Percentiles rank a stretch among this genome's conserved stretches.
These are phyloP conservation scores for Pteromalus puparum DNA, from an alignment of 1,140 invertebrate species.

Conservation along the genomic window DNA sequence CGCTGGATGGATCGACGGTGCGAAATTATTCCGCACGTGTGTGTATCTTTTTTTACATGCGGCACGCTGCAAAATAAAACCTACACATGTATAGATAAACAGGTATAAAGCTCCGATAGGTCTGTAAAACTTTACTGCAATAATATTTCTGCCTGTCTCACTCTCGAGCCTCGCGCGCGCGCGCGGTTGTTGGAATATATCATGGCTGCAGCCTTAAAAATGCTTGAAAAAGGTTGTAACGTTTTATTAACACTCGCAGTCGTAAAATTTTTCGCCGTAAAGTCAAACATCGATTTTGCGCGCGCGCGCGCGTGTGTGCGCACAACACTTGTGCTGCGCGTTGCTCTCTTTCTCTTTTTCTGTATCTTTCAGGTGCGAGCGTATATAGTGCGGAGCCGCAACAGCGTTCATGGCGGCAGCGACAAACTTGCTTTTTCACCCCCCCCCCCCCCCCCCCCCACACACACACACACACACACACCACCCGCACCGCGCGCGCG, in stretches of 20 bases:
- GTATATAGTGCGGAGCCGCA: background rate
- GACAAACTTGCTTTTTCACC: too few species aligned
- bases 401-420: too few species aligned
- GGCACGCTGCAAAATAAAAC: background rate
- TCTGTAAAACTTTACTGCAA: conserved; percentile 47
- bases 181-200: conserved; percentile 38
- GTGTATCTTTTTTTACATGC: background rate
- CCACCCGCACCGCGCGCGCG: too few species aligned
- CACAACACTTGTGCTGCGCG: background rate
- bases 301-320: background rate
- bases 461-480: too few species aligned
- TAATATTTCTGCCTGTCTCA: conserved; percentile 32
- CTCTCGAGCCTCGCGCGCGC: background rate
- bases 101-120: conserved; percentile 35
- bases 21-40: background rate
- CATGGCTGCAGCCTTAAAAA: conserved; percentile 22
- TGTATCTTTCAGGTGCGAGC: background rate
- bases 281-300: conserved; percentile 47
- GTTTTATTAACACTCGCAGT: conserved; percentile 43
- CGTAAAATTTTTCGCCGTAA: conserved; percentile 42
- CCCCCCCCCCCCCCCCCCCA: too few species aligned
- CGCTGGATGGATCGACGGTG: background rate
- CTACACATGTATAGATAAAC: background rate
- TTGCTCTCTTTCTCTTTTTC: background rate
- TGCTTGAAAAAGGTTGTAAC: conserved; percentile 37